A percentile compares a stretch with the other conserved stretches of the same genome.
Conservation (phyloP, 2,888 invertebrate genomes). For the Calameuta filiformis region DNA sequence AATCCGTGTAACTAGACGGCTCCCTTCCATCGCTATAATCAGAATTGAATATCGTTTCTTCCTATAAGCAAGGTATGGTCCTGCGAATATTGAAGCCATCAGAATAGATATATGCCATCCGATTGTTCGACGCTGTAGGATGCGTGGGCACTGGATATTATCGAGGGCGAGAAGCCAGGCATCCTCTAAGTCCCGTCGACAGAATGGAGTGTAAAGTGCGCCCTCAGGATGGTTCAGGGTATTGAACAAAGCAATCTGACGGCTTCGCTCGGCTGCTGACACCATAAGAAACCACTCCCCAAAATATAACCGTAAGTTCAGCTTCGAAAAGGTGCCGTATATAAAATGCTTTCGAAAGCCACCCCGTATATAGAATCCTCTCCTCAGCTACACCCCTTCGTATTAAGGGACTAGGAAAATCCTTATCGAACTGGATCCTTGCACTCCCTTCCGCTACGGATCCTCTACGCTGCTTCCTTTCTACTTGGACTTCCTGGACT, state of each 20-base stretch:
- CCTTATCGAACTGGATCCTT: not conserved
- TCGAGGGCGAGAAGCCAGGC: not conserved
- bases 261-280: not conserved
- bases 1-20: not conserved
- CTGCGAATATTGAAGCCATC: not conserved
- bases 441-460: not conserved
- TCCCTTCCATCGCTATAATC: not conserved
- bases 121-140: not conserved
- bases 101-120: not conserved
- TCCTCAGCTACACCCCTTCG: not conserved
- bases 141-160: not conserved
- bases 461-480: not conserved
- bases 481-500: not conserved
- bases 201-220: not conserved
- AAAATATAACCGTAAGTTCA: not conserved
- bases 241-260: not conserved
- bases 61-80: not conserved
- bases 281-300: not conserved
- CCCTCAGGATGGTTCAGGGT: not conserved
- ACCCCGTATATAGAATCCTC: not conserved
- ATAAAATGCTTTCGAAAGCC: not conserved
- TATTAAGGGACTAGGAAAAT: not conserved
- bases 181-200: not conserved
- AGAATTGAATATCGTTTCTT: not conserved
- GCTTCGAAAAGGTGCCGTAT: not conserved